Base-by-base conservation (phyloP, 1,140 invertebrate genomes). In the Temnothorax curvispinosus region DNA sequence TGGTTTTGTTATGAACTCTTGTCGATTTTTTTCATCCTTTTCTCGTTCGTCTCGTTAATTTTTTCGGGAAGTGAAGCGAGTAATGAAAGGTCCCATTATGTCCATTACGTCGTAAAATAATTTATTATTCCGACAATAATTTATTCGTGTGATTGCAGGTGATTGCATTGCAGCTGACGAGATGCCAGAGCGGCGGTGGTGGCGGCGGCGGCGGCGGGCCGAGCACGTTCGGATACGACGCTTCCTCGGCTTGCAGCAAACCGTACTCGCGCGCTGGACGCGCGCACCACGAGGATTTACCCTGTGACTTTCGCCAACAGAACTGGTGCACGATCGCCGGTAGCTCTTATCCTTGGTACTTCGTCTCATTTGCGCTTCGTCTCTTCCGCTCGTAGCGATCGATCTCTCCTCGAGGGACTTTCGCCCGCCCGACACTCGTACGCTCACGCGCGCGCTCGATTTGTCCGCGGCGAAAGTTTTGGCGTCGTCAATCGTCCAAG, bases 281-380 rank as follows among this genome's bases (percentile, higher is more conserved):
- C 78, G 91, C 93, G 9, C 94, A 94, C 85, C 90, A 96, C 27
- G 94, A 96, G 88, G 92, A 94, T 89, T 93, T 96, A n/a, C 98
- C 98, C 0, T 98, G 98, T 91, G 97, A 98, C 94, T 96, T 98
- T 92, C 95, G 94, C 62, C 96, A 95, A 88, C 97, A 98, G 91
- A 96, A 95, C 85, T 98, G 97, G 96, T 99, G 98, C 94, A 97
- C 97, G 38, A 96, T 97, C 9, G 97, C 98, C 3, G 98, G 98
- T 15, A 96, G 95, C 64, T 96, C 96, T 60, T 99, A 99, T 95
- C 98, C 98, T 3, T 99, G 98, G 98, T 96, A 94, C 71, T 77
- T 44, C 3, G 65, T 81, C 38, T 54, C 71, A 71, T 82, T 82
- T 82, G 80, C 69, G 67, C 27, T 72, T 47, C 38, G 52, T 89